Evolutionary conservation across 2,888 invertebrate genomes (phyloP), one percentile per base, ranked within the genome.

Genomic region (Asteroscopus sphinx): DNA sequence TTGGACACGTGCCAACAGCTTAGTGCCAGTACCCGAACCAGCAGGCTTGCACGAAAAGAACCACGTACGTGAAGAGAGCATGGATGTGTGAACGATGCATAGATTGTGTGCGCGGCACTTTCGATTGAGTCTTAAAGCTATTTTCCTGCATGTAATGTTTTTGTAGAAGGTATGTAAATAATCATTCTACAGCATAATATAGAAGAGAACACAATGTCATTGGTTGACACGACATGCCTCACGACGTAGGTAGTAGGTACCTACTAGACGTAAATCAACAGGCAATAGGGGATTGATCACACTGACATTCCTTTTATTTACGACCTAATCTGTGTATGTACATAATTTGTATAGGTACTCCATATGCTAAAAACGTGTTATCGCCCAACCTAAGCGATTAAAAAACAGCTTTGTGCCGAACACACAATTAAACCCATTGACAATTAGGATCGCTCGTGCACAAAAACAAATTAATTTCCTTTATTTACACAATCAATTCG

Each of bases 401-500:
- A 36, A 51, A 56, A 45, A 17, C 40, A 35, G 36, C 25, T 52
- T 33, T 36, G 33, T 35, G 16, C 28, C n/a, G 11, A 30, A 54
- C 48, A 33, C 26, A 54, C 40, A 76, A 68, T 74, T 53, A 67
- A 68, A 57, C 39, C 35, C 46, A 63, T 71, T 52, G 41, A 58
- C 60, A 65, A 63, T 76, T 51, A 56, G 59, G 58, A 53, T 46
- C 51, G 44, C 25, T 62, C 61, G 63, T 64, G 62, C 51, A 58
- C 67, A 64, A 76, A 74, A 72, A 66, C 66, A 68, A 78, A 74
- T 74, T 76, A 67, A 73, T 69, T 66, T 60, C 41, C 60, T 69
- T 74, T 76, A 71, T 73, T 78, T 77, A 73, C 57, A 57, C 76
- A 73, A 70, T 77, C 76, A 62, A 77, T 75, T 73, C 45, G 51